Evolutionary conservation across 2,888 invertebrate genomes (phyloP), one percentile per base, ranked within the genome.

Genomic region (Drosophila prolongata): DNA sequence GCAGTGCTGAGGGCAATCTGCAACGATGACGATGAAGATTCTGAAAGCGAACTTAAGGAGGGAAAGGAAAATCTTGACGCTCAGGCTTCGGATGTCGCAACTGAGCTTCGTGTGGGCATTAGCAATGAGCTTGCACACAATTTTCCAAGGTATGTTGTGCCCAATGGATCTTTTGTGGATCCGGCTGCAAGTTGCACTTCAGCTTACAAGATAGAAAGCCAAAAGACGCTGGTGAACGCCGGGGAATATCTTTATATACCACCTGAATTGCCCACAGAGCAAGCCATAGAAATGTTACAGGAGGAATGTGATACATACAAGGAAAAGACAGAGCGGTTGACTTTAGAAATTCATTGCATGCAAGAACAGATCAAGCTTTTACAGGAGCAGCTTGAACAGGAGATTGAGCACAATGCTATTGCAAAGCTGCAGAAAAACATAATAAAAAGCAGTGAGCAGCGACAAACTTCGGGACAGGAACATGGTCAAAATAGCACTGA

Each of bases 1-100:
- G 91, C 91, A 64, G 90, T 92, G 37, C 90, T 92, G 55, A 89
- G 90, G 60, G 92, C 92, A 44, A 92, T 92, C 64, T 90, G 89
- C 42, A 90, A 89, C 58, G 90, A 88, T 67, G 85, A 83, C 13
- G 90, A 90, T 76, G 87, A 90, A 37, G 90, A 90, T 43, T 89
- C 68, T 4, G 53, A 79, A 10, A 24, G 24, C 10, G 52, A 62
- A 13, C 14, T 44, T 11, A 30, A 24, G 14, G 9, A 40, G 1
- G 19, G 5, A 1, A 34, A 13, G 24, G 5, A 13, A 16, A 13
- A 16, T 14, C 13, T 30, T 8, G 27, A 30, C 8, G 27, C 27
- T 13, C 62, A 34, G 16, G 11, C 27, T 52, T 10, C 40, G 1
- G 14, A 9, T 30, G 4, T 37, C 49, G 40, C 46, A 37, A 44